These are phyloP conservation scores for Nemotelus nigrinus DNA, from an alignment of 2,888 invertebrate genomes.

Conservation along the genomic window DNA sequence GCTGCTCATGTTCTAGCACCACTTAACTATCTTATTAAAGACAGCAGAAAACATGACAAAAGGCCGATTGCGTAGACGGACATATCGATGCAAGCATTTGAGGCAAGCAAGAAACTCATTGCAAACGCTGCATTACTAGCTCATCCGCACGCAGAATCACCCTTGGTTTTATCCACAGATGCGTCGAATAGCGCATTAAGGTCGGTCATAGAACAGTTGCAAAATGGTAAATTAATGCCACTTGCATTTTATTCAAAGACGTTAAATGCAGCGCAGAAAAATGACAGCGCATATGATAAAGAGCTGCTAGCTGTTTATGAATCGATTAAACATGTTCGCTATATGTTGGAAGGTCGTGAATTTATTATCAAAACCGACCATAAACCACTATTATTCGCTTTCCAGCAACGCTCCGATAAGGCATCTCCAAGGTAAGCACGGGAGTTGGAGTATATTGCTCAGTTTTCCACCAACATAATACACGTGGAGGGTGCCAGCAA, in stretches of 20 bases:
- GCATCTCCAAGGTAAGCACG: conserved; percentile 58
- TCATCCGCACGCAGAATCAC: neutral
- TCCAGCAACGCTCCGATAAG: conserved; percentile 54
- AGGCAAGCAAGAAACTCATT: neutral
- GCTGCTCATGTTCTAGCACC: conserved; percentile 4
- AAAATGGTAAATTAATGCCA: neutral
- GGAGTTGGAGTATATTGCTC: conserved; percentile 51
- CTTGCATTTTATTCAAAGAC: conserved; percentile 56
- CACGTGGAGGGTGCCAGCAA: conserved; percentile 42
- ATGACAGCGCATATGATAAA: conserved; percentile 59
- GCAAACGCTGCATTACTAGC: conserved; percentile 5
- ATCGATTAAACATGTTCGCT: conserved; percentile 23
- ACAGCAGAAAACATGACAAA: conserved; percentile 16
- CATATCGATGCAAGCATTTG: neutral
- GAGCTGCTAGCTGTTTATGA: conserved; percentile 60
- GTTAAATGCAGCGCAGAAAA: conserved; percentile 56
- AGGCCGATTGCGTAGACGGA: neutral
- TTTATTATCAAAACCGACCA: conserved; percentile 47
- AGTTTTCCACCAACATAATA: conserved; percentile 44
- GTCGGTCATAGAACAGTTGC: neutral
- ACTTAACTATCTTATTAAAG: neutral
- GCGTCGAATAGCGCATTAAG: conserved; percentile 16
- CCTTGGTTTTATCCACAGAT: neutral
- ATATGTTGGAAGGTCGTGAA: conserved; percentile 48
- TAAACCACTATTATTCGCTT: conserved; percentile 53